Evolutionary conservation across 2,113 vertebrate genomes (phyloP).

Genomic region (Planiliza haematocheilus): DNA sequence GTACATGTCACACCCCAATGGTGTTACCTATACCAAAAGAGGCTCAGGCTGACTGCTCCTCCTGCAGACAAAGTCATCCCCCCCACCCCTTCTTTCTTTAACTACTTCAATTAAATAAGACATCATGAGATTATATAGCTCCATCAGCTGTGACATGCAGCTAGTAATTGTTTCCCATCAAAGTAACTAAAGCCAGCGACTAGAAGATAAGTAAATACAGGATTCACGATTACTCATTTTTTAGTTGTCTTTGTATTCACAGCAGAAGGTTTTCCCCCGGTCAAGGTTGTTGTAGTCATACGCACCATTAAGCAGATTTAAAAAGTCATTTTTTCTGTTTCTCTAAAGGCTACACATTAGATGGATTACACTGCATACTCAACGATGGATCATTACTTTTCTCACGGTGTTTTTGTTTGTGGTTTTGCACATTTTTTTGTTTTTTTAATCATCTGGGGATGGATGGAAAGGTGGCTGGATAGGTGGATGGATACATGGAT

Average conservation of each 20-base stretch:
- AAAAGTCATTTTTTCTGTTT: constrained; percentile 24
- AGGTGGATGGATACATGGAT: too few relatives aligned
- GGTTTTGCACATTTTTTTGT: constrained; percentile 5
- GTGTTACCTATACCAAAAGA: constrained; percentile 7
- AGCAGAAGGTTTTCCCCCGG: neutral
- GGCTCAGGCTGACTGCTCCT: constrained; percentile 1
- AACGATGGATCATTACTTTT: constrained; percentile 16
- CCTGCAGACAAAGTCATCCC: neutral
- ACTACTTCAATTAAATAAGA: too few relatives aligned
- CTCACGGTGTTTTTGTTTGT: constrained; percentile 1
- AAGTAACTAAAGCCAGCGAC: too few relatives aligned
- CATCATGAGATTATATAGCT: too few relatives aligned
- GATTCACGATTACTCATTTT: too few relatives aligned
- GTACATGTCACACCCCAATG: constrained; percentile 10
- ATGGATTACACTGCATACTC: constrained; percentile 24
- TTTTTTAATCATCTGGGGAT: too few relatives aligned
- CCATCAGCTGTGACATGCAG: too few relatives aligned
- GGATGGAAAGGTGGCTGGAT: neutral
- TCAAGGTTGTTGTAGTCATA: constrained; percentile 31
- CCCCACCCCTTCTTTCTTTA: too few relatives aligned
- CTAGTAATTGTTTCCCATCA: too few relatives aligned
- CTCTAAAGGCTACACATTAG: constrained; percentile 2
- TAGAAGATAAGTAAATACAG: too few relatives aligned
- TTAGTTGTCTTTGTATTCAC: constrained; percentile 17
- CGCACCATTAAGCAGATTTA: constrained; percentile 34